Conservation (phyloP, 2,797 vertebrate genomes). For the Bucorvus abyssinicus region DNA sequence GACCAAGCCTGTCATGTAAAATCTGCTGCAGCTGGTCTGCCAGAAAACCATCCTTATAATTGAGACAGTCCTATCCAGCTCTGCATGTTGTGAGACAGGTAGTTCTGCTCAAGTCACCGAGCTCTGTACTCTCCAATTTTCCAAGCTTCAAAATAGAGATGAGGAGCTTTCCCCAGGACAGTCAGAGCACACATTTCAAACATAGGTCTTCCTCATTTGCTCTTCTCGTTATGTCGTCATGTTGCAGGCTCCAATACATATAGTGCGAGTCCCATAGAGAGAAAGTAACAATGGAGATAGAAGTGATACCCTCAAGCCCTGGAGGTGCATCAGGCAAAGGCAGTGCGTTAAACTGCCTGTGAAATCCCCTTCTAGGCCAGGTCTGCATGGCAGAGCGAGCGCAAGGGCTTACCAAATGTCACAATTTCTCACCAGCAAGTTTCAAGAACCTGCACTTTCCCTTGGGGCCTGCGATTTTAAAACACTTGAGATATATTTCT, state of each 20-base stretch:
- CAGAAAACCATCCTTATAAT: fast-evolving
- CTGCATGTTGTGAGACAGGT: fast-evolving
- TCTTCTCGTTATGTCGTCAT: background rate
- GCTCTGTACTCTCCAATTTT: background rate
- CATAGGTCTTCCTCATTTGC: background rate
- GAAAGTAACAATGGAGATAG: background rate
- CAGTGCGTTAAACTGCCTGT: too few species aligned
- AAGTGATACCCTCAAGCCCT: background rate
- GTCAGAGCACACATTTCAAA: background rate
- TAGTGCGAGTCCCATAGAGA: background rate
- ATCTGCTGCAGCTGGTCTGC: background rate
- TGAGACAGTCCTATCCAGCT: background rate
- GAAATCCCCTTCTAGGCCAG: too few species aligned
- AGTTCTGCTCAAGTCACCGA: background rate
- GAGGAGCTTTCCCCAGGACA: background rate
- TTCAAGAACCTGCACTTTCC: background rate
- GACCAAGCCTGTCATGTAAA: background rate
- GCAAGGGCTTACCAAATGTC: background rate
- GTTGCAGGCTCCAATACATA: background rate
- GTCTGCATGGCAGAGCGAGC: fast-evolving
- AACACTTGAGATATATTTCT: background rate
- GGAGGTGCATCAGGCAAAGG: too few species aligned
- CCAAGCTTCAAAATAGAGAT: background rate
- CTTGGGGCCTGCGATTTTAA: background rate
- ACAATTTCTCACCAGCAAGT: background rate